Evolutionary conservation across 1,140 invertebrate genomes (phyloP), one percentile per base, ranked within the genome.

Genomic region (Dryas iulia): DNA sequence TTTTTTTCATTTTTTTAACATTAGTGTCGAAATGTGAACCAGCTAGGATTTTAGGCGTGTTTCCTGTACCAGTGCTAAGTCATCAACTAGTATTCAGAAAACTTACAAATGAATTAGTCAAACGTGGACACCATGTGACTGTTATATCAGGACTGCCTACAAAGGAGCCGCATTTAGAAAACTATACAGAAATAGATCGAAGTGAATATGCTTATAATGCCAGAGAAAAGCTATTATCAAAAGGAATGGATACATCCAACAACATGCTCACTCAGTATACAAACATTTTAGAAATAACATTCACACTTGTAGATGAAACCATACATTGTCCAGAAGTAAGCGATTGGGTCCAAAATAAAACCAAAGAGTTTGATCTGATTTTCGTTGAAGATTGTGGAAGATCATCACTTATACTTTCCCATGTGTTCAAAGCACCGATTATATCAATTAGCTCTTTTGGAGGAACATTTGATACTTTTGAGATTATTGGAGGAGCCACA

Each of bases 1-100:
- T 21, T 1, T 18, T 47, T 21, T 21, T 10, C 5, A 7, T 8
- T 18, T 47, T 47, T 47, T 8, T 47, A 1, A 47, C 18, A 2
- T 47, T 47, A 47, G 18, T 47, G 0, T 21, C 18, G 3, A 54
- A 31, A 21, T 60, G 39, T 31, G 18, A 47, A 52, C 24, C 65
- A 5, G 73, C 66, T n/a, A 69, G 79, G 35, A 94, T 95, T 53
- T 76, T 95, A 21, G 91, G 84, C 0, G 74, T 93, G 0, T 79
- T 93, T n/a, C 81, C 93, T 2, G 83, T 82, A 10, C 82, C 93
- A 3, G 92, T 92, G 0, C 84, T 92, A 30, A 94, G 94, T 71
- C 94, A 95, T 72, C 93, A 94, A 79, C 77, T 93, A 6, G 89
- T 93, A 3, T 93, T 90, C 59, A 73, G 86, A 62, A 78, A 89